Evolutionary conservation across 1,140 invertebrate species (phyloP).

Genomic region (Oscheius sp.): DNA sequence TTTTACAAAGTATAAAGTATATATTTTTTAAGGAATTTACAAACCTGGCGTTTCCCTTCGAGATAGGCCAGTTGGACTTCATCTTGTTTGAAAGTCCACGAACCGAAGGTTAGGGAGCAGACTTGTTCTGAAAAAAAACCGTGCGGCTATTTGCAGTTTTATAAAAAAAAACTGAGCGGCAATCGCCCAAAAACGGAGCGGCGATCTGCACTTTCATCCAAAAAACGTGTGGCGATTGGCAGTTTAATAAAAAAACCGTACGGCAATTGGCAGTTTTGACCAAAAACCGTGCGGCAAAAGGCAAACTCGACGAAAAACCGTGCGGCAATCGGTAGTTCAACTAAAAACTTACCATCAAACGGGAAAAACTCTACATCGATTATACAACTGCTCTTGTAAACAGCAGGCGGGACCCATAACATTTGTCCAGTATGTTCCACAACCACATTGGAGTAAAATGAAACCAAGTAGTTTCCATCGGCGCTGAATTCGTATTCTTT

Average conservation of each 20-base stretch:
- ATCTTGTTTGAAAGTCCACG: slow-evolving; percentile 97
- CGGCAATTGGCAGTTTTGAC: no score
- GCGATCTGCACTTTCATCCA: no score
- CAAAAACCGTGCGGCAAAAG: no score
- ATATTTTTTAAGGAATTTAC: no score
- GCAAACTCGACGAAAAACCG: no score
- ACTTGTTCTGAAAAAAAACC: slow-evolving; percentile 69
- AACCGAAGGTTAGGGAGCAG: slow-evolving; percentile 98
- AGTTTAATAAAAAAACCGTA: no score
- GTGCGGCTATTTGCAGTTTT: no score
- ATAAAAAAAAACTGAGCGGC: no score
- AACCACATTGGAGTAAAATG: slow-evolving; percentile 90
- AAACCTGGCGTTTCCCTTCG: slow-evolving; percentile 50
- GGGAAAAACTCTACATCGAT: slow-evolving; percentile 85
- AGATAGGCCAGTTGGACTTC: slow-evolving; percentile 47
- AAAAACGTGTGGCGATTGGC: no score
- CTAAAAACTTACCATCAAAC: slow-evolving; percentile 78
- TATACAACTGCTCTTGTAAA: slow-evolving; percentile 88
- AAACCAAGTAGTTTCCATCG: slow-evolving; percentile 95
- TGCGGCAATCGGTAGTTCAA: no score
- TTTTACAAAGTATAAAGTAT: no score
- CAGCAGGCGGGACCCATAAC: slow-evolving; percentile 79
- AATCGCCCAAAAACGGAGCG: no score
- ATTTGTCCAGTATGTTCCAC: slow-evolving; percentile 84
- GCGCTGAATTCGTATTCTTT: slow-evolving; percentile 68